phyloP scores from a whole-genome alignment of 2,113 vertebrate genomes.

The Lagenorhynchus albirostris region DNA sequence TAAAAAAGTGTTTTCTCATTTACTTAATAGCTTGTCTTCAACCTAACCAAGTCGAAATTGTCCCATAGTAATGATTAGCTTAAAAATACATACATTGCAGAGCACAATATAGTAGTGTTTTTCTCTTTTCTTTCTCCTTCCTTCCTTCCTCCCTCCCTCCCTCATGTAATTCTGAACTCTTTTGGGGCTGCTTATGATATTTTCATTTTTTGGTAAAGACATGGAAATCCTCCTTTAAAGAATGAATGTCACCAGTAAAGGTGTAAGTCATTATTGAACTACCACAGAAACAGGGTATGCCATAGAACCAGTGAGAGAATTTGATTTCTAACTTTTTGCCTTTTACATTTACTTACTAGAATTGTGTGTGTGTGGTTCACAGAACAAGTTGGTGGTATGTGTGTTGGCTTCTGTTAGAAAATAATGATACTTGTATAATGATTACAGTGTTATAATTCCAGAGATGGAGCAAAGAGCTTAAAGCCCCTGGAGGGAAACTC shows the following conservation, averaged over 20 bases:
- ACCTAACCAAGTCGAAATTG: background rate
- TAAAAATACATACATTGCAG: background rate
- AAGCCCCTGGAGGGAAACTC: background rate
- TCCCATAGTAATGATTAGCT: background rate
- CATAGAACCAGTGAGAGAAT: slow-evolving; percentile 17
- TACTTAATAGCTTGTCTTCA: slow-evolving; percentile 16
- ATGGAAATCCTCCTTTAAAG: background rate
- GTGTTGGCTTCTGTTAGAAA: background rate
- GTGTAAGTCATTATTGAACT: background rate
- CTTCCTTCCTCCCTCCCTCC: background rate
- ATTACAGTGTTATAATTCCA: background rate
- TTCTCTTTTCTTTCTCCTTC: background rate
- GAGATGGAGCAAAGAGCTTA: background rate
- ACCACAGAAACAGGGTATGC: background rate
- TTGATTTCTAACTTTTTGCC: background rate
- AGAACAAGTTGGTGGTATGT: background rate
- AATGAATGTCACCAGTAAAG: background rate
- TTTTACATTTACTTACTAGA: background rate
- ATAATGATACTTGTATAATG: background rate
- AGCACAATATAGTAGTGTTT: background rate
- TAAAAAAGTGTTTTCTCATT: background rate
- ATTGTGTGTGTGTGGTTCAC: background rate
- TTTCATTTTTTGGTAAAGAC: background rate
- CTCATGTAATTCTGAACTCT: background rate
- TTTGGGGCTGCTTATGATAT: background rate